A percentile compares a stretch with the other conserved stretches of the same genome.
Evolutionary conservation across 2,797 vertebrate species (phyloP).

Genomic region (Simalia tracyae): DNA sequence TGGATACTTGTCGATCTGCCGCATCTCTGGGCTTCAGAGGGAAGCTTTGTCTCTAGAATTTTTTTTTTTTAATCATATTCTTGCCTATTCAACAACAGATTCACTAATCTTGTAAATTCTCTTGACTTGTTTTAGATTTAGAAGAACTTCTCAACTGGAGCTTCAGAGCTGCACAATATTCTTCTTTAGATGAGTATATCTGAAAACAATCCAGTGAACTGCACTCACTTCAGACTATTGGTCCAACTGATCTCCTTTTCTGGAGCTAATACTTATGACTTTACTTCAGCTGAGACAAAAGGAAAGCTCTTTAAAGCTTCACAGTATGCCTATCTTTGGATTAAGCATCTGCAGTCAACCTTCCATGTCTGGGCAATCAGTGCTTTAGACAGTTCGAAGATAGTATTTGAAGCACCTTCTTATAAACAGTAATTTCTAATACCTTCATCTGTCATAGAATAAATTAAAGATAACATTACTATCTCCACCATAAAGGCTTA

Average conservation of each 20-base stretch:
- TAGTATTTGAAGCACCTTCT: constrained; percentile 11
- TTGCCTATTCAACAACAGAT: not conserved
- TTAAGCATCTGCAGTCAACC: constrained; percentile 36
- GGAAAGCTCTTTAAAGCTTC: constrained; percentile 20
- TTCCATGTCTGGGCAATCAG: constrained; percentile 22
- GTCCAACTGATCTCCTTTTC: not conserved
- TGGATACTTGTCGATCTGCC: not conserved
- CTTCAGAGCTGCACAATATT: not conserved
- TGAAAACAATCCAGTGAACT: not conserved
- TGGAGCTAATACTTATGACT: not conserved
- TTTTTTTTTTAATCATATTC: not conserved
- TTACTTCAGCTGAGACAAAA: constrained; percentile 4
- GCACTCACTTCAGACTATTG: not conserved
- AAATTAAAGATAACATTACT: constrained; percentile 23
- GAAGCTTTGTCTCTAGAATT: not conserved
- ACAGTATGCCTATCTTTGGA: constrained; percentile 16
- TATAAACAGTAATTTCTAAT: constrained; percentile 36
- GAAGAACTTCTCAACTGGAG: constrained; percentile 4
- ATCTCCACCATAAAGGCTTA: constrained; percentile 19
- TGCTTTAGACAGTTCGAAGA: constrained; percentile 23
- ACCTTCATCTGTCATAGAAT: constrained; percentile 26
- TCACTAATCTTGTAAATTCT: not conserved
- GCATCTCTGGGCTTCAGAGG: not conserved
- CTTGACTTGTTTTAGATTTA: not conserved
- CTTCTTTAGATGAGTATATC: not conserved